Base-by-base conservation (phyloP, 2,888 invertebrate species). In the Eupelmus urozonus region DNA sequence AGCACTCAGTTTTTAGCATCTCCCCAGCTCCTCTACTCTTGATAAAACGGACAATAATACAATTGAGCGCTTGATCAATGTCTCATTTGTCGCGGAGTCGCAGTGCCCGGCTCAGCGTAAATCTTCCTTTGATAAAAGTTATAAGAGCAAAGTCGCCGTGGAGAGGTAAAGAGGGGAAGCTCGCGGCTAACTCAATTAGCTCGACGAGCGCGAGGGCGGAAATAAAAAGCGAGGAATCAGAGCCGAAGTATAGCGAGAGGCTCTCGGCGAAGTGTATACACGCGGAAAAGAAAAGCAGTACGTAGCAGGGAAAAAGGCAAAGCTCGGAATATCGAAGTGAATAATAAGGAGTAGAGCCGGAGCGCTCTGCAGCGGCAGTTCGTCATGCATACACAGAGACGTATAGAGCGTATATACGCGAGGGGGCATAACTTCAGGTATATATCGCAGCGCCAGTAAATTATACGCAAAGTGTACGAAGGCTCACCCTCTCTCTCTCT, bases 381-480 rank as follows among this genome's bases (percentile, higher is more conserved):
- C 45, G 45, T 45, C 45, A 34, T 49, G n/a, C 16, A 20, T 40
- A 40, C 18, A 40, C n/a, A n/a, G n/a, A n/a, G n/a, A n/a, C n/a
- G n/a, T 20, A 53, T 9, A 53, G 81, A 81, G 82, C 81, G 83
- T 85, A 63, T 63, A 67, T 60, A 55, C 62, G 25, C 51, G 53
- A 45, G 42, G 62, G 53, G 69, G 86, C 86, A 88, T 87, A 87
- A 88, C 88, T 88, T 87, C 87, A 88, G 88, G 88, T 89, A 89
- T 89, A 89, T 88, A 79, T 88, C 88, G 88, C 86, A 86, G 42
- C 2, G 60, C 62, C 87, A 89, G 88, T 89, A 89, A 89, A 89
- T 89, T 89, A 88, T 88, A 89, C 88, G 89, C 88, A 89, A 89
- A 89, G 88, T 88, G 89, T 88, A 88, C 89, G 87, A 69, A 40